Evolutionary conservation across 2,113 vertebrate species (phyloP), one percentile per base, ranked within the genome.

Genomic region (Haplochromis burtoni): DNA sequence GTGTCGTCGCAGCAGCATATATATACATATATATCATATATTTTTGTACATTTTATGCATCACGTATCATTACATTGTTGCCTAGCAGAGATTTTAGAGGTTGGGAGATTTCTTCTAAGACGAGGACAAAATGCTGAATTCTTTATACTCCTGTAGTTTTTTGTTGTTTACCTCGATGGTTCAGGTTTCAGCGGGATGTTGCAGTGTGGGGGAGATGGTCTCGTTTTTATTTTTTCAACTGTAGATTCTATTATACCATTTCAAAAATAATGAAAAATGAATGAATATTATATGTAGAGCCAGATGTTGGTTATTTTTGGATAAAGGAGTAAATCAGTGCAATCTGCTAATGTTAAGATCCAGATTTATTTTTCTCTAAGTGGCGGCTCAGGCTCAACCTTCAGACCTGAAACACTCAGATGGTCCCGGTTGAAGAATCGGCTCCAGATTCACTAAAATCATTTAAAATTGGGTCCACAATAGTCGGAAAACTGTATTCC

Each of bases 31-130:
- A 78, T 82, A 86, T 89, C 80, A 53, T 92, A 88, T 93, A 92
- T 95, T 94, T 93, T 92, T 94, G 86, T 95, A 93, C 90, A 85
- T 90, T 83, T 84, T 57, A 53, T 84, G 91, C 76, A 87, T 91
- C 87, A 17, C 13, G 17, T 53, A 29, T 49, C 2, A 49, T 80
- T 19, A 2, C 24, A 19, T 29, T 8, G 42, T 87, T 88, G 93
- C 90, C 91, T 68, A 87, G 76, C 83, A 83, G 89, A 93, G 92
- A 91, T 91, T 88, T 79, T 38, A 81, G 80, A 88, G 11, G 24
- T 35, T 35, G 80, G 76, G 86, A 88, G 53, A 26, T 12, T 61
- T 82, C 12, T 82, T 19, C 16, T 81, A 55, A 6, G 45, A 73
- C 33, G 14, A 5, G 57, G 17, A 35, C 17, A 24, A 63, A 80